phyloP scores from a whole-genome alignment of 23 tunicate species.

The Phallusia fumigata region DNA sequence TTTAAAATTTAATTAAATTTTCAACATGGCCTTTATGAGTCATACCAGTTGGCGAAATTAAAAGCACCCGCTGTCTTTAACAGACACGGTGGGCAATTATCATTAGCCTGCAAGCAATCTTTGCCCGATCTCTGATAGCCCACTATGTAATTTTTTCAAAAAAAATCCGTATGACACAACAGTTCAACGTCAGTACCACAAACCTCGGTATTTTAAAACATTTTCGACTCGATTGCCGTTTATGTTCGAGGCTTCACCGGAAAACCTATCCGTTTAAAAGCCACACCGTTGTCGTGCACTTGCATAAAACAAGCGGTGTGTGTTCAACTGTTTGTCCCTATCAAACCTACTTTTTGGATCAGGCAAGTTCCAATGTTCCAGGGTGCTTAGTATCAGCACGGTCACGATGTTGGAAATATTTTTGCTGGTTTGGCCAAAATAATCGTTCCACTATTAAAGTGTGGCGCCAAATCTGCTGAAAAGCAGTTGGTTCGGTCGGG shows the following conservation, averaged over 20 bases:
- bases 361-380: background rate
- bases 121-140: too few species aligned
- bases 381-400: background rate
- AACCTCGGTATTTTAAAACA: background rate
- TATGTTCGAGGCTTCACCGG: background rate
- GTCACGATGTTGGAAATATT: slow-evolving; percentile 14
- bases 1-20: too few species aligned
- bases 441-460: slow-evolving; percentile 18
- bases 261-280: background rate
- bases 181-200: background rate
- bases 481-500: slow-evolving; percentile 29
- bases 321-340: too few species aligned
- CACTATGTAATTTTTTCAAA: too few species aligned
- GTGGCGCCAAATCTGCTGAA: slow-evolving; percentile 23
- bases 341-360: background rate
- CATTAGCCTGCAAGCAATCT: too few species aligned
- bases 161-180: too few species aligned
- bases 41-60: too few species aligned
- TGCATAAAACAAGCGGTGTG: background rate
- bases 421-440: slow-evolving; percentile 12
- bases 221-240: background rate
- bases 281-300: background rate
- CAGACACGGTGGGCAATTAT: too few species aligned
- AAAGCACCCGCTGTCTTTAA: too few species aligned
- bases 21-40: too few species aligned